Conservation (phyloP, 2,888 invertebrate genomes). For the Drosophila fulvimacula region DNA sequence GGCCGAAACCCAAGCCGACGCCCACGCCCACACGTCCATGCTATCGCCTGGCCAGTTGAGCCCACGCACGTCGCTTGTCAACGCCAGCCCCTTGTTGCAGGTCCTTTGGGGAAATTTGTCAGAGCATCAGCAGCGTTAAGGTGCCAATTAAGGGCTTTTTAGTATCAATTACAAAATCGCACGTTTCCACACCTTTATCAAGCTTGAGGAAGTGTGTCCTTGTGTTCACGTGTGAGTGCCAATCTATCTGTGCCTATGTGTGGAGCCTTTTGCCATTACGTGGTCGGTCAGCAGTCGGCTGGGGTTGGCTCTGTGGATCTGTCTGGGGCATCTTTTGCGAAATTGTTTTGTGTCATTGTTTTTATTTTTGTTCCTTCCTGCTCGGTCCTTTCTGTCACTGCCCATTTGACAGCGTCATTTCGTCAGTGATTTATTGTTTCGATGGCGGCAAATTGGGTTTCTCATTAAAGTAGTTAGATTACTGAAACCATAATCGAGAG, state of each 20-base stretch:
- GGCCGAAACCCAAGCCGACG: slow-evolving; percentile 21
- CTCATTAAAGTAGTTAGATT: slow-evolving; percentile 68
- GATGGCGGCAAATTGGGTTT: slow-evolving; percentile 67
- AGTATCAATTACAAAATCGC: slow-evolving; percentile 85
- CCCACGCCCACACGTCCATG: not conserved
- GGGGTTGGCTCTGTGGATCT: slow-evolving; percentile 27
- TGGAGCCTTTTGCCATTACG: slow-evolving; percentile 40
- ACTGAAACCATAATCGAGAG: slow-evolving; percentile 49
- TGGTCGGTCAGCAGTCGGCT: slow-evolving; percentile 57
- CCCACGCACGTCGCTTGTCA: slow-evolving; percentile 71
- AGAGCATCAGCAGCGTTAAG: slow-evolving; percentile 83
- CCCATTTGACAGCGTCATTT: slow-evolving; percentile 73
- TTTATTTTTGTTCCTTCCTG: slow-evolving; percentile 39
- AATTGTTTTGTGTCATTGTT: slow-evolving; percentile 77
- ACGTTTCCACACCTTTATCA: slow-evolving; percentile 81
- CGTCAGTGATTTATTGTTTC: slow-evolving; percentile 74
- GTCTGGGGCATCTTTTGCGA: slow-evolving; percentile 48
- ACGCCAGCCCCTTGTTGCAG: slow-evolving; percentile 51
- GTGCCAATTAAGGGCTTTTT: slow-evolving; percentile 85
- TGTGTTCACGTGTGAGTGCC: slow-evolving; percentile 17
- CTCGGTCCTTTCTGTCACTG: slow-evolving; percentile 46
- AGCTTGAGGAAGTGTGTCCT: slow-evolving; percentile 26
- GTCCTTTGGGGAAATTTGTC: slow-evolving; percentile 83
- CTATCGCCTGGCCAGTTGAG: slow-evolving; percentile 27
- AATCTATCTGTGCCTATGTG: slow-evolving; percentile 4